phyloP scores from a whole-genome alignment of 2,113 vertebrate species.

The Axis porcinus region DNA sequence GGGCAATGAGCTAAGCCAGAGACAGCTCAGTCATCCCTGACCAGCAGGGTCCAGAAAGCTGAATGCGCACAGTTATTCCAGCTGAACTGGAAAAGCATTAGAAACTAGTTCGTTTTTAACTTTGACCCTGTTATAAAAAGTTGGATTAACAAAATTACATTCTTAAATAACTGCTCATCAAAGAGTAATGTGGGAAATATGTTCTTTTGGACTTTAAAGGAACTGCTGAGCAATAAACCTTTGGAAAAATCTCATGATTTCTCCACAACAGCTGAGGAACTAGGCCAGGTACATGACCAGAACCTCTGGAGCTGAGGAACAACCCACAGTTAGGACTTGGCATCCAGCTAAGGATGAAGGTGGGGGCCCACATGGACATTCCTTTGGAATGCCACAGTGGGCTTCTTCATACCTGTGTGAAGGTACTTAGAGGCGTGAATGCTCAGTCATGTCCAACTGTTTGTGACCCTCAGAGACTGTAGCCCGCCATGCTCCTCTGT shows the following conservation, averaged over 20 bases:
- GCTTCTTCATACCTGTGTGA: not conserved
- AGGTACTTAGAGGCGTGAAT: not conserved
- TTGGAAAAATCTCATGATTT: not conserved
- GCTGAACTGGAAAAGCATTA: conserved; percentile 1
- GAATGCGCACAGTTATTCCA: conserved; percentile 5
- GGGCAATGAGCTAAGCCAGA: not conserved
- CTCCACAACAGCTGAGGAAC: not conserved
- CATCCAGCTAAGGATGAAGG: not conserved
- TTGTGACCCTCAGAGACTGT: not conserved
- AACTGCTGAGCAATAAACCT: not conserved
- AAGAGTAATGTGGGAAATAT: not conserved
- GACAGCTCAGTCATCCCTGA: not conserved
- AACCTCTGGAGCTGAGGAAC: not conserved
- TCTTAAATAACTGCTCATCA: not conserved
- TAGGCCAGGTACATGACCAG: not conserved
- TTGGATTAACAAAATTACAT: conserved; percentile 2
- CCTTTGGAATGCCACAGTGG: not conserved
- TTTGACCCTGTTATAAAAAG: conserved; percentile 26
- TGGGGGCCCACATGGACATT: not conserved
- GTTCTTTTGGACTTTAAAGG: not conserved
- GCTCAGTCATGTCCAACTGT: not conserved
- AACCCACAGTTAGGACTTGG: not conserved
- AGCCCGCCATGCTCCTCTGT: accelerated
- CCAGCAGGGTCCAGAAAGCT: conserved; percentile 9
- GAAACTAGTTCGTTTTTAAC: conserved; percentile 44